Evolutionary conservation across 2,888 invertebrate genomes (phyloP), one percentile per base, ranked within the genome.

Genomic region (Lasioglossum malachurum): DNA sequence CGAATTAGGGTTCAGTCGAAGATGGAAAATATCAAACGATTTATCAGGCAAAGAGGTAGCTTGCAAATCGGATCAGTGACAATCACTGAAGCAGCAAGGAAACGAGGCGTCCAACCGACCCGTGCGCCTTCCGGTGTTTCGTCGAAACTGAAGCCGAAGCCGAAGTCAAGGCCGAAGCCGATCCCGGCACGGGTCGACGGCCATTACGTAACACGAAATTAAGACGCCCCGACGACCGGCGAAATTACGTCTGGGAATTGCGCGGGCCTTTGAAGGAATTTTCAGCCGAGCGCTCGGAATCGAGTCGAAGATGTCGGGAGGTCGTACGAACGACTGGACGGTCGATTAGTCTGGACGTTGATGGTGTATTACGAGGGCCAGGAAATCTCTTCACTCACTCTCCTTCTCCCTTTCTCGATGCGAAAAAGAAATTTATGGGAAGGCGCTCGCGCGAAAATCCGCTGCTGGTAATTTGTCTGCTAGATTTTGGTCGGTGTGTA

Each of bases 121-220:
- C 49, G 72, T 79, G 76, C 72, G 72, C 73, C 64, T 67, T 72
- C 16, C 64, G 41, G 27, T 75, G 35, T 78, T 76, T 67, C 85
- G 31, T 35, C 31, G 35, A 44, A 44, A 4, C 27, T 35, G 14
- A 60, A 60, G 27, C 14, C 60, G 64, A 31, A 8, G 31, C 12
- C 57, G 57, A 64, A 64, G 64, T 35, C 64, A 35, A 64, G 64
- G 64, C 31, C 64, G 31, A 64, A 64, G 64, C 31, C 19, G 64
- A 35, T 31, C 64, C 64, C 64, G 31, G 31, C 64, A 64, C 31
- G 75, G 76, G 78, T 81, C 82, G 73, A 74, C 60, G 79, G 81
- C 77, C 82, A 83, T 89, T 89, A 85, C 84, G 80, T 88, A 86
- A 89, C 84, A 64, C 84, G 84, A 82, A 64, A 88, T 86, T 83